Base-by-base conservation (phyloP, 2,888 invertebrate species). In the Mesorhabditis sp. region DNA sequence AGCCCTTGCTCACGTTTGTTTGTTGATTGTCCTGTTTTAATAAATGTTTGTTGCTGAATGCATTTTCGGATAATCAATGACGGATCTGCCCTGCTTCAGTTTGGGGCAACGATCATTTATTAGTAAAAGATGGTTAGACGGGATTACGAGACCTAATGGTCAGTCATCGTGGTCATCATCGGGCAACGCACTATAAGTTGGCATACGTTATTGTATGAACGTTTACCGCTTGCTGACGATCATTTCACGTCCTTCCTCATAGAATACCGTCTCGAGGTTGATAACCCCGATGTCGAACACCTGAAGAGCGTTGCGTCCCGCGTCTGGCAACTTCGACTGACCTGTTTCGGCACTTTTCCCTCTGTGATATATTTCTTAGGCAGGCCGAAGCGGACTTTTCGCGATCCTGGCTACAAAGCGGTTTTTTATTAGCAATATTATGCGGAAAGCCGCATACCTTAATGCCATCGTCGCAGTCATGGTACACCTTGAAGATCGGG, bases 401-500 rank as follows among this genome's bases (percentile, higher is more conserved):
- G 71, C 44, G 70, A 68, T 45, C 77, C 76, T 43, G 75, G 75
- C 77, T 77, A 71, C 68, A 74, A 73, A 68, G 3, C 43, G 61
- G 10, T 10, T 15, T 5, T 15, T 4, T 4, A 50, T 50, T 13
- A 13, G 58, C n/a, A n/a, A 50, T 50, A 2, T 50, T 50, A n/a
- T 15, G 15, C n/a, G 10, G 7, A 62, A 4, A 5, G n/a, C 13
- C 61, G 6, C 50, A 13, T 2, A 80, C 80, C 76, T 74, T 71
- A 65, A 79, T 70, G 62, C 78, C 77, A 63, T 80, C 78, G 65
- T 80, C 74, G 63, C 80, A 80, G 50, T 72, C 75, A 72, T 80
- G 80, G 69, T 80, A 80, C 45, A 77, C 74, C 63, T 79, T 79
- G 75, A 80, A 74, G 42, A 77, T 69, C 45, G 79, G 78, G 65